phyloP scores from a whole-genome alignment of 2,888 invertebrate genomes.

The Bellardia pandia region DNA sequence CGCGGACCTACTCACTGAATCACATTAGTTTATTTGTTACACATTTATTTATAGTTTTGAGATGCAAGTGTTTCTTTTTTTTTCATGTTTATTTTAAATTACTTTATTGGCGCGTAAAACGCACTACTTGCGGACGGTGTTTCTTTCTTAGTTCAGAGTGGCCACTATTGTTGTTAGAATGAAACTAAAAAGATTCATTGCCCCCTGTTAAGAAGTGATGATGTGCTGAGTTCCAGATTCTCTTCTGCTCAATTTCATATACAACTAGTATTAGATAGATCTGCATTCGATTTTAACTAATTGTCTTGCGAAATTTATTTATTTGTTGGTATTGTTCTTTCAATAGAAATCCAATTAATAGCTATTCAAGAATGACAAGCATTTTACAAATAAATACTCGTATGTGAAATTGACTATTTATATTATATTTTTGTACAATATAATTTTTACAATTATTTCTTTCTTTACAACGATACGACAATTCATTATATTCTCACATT shows the following conservation, averaged over 20 bases:
- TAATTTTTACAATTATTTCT: no score
- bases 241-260: not conserved
- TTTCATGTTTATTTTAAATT: not conserved
- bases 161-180: not conserved
- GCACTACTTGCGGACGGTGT: not conserved
- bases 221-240: not conserved
- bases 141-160: not conserved
- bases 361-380: no score
- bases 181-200: conserved; percentile 41
- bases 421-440: no score
- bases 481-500: no score
- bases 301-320: not conserved
- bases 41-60: not conserved
- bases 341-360: no score
- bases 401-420: no score
- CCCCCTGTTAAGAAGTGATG: conserved; percentile 44
- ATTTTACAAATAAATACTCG: no score
- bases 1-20: not conserved
- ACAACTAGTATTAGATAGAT: not conserved
- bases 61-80: not conserved
- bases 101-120: not conserved
- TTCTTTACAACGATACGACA: no score
- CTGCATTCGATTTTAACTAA: no score
- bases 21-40: not conserved
- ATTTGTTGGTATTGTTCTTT: not conserved